Conservation (phyloP, 1,140 invertebrate species). For the Nilaparvata lugens region DNA sequence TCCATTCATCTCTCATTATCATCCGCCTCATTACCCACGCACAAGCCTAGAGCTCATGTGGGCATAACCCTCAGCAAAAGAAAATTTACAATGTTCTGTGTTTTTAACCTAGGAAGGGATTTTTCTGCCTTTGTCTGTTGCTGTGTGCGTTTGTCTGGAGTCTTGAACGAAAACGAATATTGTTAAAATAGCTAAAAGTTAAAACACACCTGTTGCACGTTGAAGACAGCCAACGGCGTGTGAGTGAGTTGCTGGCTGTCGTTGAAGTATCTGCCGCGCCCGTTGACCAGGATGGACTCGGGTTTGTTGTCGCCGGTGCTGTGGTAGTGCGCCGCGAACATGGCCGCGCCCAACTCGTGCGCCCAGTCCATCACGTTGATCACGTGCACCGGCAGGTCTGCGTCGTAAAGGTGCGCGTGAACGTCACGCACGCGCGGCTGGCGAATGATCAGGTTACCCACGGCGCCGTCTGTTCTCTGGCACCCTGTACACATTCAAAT, state of each 20-base stretch:
- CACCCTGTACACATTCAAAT: conserved; percentile 53
- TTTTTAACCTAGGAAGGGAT: too few species aligned
- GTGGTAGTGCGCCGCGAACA: conserved; percentile 70
- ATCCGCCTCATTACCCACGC: too few species aligned
- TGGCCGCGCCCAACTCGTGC: conserved; percentile 52
- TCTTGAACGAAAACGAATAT: too few species aligned
- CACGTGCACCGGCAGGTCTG: conserved; percentile 57
- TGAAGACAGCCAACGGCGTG: conserved; percentile 46
- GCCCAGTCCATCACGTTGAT: conserved; percentile 73
- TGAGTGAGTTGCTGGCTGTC: conserved; percentile 30
- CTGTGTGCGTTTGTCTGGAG: too few species aligned
- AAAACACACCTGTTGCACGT: conserved; percentile 45
- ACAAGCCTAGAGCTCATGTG: too few species aligned
- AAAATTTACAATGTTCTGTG: too few species aligned
- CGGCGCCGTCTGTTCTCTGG: conserved; percentile 72
- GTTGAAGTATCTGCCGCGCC: conserved; percentile 49
- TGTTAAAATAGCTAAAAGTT: too few species aligned
- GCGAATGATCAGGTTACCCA: conserved; percentile 63
- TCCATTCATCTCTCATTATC: too few species aligned
- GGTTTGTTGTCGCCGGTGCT: conserved; percentile 70
- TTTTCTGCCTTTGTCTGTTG: too few species aligned
- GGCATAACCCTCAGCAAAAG: too few species aligned
- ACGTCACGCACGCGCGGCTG: conserved; percentile 45
- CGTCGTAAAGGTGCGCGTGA: conserved; percentile 53
- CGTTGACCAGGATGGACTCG: conserved; percentile 66